Evolutionary conservation across 2,113 vertebrate genomes (phyloP), one percentile per base, ranked within the genome.

Genomic region (Poeciliopsis prolifica): DNA sequence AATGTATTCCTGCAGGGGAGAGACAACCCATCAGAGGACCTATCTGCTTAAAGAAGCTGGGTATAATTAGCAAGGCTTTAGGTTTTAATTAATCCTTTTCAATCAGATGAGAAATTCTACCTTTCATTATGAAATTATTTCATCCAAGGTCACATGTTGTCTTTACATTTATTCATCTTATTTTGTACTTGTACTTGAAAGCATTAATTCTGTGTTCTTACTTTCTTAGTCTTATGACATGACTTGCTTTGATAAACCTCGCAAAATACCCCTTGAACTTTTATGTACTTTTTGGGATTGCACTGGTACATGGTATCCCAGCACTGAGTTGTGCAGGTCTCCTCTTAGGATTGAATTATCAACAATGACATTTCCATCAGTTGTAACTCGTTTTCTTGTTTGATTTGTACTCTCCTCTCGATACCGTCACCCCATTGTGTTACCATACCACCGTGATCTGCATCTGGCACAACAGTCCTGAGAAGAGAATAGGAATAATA

Each of bases 1-100:
- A 44, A 84, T 77, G 74, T 66, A 10, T 82, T 77, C 64, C 75
- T 75, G 72, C 72, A 63, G 75, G 84, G 54, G 70, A 79, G 69
- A 86, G 68, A 75, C 76, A 60, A 63, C 64, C 48, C 83, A 79
- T 85, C 83, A 83, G 61, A 87, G 82, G 77, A 40, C 86, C 89
- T 84, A 88, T 90, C 78, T 86, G 78, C 35, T 84, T 75, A 84
- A 54, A 84, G 85, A 82, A 80, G 79, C 81, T 75, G 84, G 68
- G 54, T 88, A 61, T 92, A 92, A 93, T 93, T 91, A 92, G 87
- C 87, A 79, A 61, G 86, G 80, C 78, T 77, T 82, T 82, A 64
- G 75, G 77, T 92, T 87, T 90, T 89, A 91, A 93, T 93, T 87
- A 90, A 92, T 91, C 69, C 84, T 48, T 74, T 79, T 83, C 75